Conservation (phyloP, 2,888 invertebrate species). For the Podabrus alpinus region DNA sequence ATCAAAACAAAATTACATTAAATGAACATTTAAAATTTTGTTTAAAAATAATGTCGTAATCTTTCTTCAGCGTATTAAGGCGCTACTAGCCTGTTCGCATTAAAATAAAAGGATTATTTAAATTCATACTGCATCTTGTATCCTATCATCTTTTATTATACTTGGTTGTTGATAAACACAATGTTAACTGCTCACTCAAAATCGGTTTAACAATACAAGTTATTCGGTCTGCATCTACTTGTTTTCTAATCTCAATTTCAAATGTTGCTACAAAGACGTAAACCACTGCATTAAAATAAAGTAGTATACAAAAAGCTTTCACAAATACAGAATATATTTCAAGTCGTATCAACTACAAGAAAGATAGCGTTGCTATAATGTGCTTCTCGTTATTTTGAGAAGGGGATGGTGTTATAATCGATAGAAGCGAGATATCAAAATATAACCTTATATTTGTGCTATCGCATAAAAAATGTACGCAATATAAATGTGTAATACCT, state of each 20-base stretch:
- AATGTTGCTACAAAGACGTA: not conserved
- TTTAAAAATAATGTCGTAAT: not conserved
- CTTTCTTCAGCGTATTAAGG: not conserved
- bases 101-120: not conserved
- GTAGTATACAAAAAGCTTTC: not conserved
- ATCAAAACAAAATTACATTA: not conserved
- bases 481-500: not conserved
- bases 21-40: not conserved
- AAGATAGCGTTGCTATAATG: not conserved
- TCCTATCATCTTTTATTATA: not conserved
- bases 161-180: not conserved
- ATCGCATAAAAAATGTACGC: not conserved
- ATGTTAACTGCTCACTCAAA: not conserved
- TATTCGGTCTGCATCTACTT: not conserved
- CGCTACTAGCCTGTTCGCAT: not conserved
- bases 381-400: not conserved
- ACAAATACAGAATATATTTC: not conserved
- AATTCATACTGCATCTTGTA: not conserved
- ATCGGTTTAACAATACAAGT: not conserved
- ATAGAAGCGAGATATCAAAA: not conserved
- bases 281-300: not conserved
- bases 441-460: not conserved
- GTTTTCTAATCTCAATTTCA: not conserved
- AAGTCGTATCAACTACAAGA: conserved; percentile 1
- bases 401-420: not conserved